Percentiles rank a stretch among this genome's conserved stretches.
These are phyloP conservation scores for Ursus arctos DNA, from an alignment of 2,113 vertebrate genomes.

Conservation along the genomic window DNA sequence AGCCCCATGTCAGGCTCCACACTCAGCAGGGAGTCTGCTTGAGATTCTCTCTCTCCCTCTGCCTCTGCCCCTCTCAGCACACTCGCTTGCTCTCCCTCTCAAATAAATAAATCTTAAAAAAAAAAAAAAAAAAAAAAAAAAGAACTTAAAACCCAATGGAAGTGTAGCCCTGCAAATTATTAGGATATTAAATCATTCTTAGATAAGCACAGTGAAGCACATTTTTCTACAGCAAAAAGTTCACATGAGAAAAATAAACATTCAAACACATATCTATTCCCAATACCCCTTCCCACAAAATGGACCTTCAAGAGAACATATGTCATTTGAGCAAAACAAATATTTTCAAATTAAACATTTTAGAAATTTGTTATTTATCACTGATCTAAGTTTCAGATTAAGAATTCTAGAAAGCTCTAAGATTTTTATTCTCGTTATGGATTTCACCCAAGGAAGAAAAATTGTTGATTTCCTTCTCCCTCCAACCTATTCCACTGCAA, in stretches of 20 bases:
- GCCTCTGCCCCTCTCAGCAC: not conserved
- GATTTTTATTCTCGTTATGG: not conserved
- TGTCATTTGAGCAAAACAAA: not conserved
- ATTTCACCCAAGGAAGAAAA: not conserved
- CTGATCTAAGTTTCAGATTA: not conserved
- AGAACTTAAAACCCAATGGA: slow-evolving; percentile 29
- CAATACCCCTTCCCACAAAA: not conserved
- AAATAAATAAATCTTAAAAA: not conserved
- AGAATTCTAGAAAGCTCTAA: slow-evolving; percentile 5
- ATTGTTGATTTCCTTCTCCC: not conserved
- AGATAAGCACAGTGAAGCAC: not conserved
- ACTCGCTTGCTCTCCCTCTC: not conserved
- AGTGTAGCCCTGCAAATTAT: not conserved
- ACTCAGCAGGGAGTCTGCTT: not conserved
- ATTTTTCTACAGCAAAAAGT: slow-evolving; percentile 38
- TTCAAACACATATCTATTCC: not conserved
- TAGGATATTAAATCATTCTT: not conserved
- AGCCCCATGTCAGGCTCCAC: not conserved
- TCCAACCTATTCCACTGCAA: accelerated
- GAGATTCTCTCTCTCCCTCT: not conserved
- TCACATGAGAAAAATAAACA: not conserved
- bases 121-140: not conserved
- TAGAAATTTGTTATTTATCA: not conserved
- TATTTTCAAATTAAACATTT: not conserved
- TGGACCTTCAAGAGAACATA: not conserved